Percentiles rank a stretch among this genome's conserved stretches.
phyloP scores from a whole-genome alignment of 2,113 vertebrate genomes.

The Erpornis zantholeuca region DNA sequence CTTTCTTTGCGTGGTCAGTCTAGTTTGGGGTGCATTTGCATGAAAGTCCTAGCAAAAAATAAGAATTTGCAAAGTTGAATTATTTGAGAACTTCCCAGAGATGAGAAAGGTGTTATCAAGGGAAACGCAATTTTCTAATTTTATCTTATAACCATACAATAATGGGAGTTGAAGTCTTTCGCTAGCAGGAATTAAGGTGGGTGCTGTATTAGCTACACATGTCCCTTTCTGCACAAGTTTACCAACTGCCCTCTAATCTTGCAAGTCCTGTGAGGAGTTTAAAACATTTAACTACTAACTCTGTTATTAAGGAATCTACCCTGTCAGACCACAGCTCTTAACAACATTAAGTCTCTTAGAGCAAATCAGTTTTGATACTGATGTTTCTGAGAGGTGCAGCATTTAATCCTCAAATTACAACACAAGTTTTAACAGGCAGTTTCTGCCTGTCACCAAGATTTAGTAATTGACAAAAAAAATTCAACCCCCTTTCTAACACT shows the following conservation, averaged over 20 bases:
- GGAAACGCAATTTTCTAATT: not conserved
- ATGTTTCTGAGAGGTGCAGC: constrained; percentile 81
- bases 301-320: constrained; percentile 53
- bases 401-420: constrained; percentile 90
- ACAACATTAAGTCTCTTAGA: constrained; percentile 51
- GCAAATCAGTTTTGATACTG: constrained; percentile 73
- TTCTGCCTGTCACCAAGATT: constrained; percentile 73
- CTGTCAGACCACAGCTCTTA: constrained; percentile 50
- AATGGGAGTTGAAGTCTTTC: not conserved
- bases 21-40: not conserved
- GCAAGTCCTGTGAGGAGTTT: constrained; percentile 37
- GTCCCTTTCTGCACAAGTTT: not conserved
- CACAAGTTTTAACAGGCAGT: constrained; percentile 87
- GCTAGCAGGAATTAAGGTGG: not conserved
- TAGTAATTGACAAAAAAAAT: constrained; percentile 73
- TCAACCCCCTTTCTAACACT: constrained; percentile 34
- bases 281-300: constrained; percentile 60
- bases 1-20: not conserved
- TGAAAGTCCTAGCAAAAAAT: not conserved
- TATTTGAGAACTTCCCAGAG: not conserved
- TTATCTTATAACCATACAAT: not conserved
- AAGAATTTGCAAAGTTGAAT: not conserved
- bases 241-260: not conserved
- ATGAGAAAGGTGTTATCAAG: not conserved
- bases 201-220: not conserved